These are phyloP conservation scores for Brachionus calyciflorus DNA, from an alignment of 1,140 invertebrate species.

Conservation along the genomic window DNA sequence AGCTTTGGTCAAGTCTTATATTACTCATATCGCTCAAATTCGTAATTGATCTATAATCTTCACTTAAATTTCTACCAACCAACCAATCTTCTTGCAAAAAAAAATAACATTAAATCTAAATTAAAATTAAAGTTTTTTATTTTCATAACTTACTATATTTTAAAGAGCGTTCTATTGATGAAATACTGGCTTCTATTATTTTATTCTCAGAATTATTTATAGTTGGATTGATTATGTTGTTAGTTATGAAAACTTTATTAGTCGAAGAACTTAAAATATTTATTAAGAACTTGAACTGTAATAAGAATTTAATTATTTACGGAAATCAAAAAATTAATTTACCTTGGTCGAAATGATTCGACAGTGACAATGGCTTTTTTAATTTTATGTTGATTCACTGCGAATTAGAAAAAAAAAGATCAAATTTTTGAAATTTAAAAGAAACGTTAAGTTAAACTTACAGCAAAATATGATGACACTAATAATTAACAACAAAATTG, in stretches of 20 bases:
- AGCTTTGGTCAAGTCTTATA: background rate
- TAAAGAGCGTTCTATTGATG: constrained; percentile 15
- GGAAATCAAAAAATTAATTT: too few species aligned
- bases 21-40: constrained; percentile 3
- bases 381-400: background rate
- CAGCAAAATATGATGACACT: constrained; percentile 11
- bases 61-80: background rate
- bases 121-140: background rate
- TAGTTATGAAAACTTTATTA: constrained; percentile 20
- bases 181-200: constrained; percentile 24
- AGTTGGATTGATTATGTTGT: constrained; percentile 16
- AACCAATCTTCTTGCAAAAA: background rate
- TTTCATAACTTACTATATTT: background rate
- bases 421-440: background rate
- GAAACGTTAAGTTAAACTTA: background rate
- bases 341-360: background rate
- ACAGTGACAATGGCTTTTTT: background rate
- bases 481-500: constrained; percentile 12
- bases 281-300: too few species aligned
- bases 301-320: too few species aligned
- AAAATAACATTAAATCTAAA: background rate
- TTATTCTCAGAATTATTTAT: constrained; percentile 16
- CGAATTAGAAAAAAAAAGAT: background rate
- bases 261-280: too few species aligned
- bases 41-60: background rate